phyloP scores from a whole-genome alignment of 2,113 vertebrate genomes.

The Dryoscopus gambensis region DNA sequence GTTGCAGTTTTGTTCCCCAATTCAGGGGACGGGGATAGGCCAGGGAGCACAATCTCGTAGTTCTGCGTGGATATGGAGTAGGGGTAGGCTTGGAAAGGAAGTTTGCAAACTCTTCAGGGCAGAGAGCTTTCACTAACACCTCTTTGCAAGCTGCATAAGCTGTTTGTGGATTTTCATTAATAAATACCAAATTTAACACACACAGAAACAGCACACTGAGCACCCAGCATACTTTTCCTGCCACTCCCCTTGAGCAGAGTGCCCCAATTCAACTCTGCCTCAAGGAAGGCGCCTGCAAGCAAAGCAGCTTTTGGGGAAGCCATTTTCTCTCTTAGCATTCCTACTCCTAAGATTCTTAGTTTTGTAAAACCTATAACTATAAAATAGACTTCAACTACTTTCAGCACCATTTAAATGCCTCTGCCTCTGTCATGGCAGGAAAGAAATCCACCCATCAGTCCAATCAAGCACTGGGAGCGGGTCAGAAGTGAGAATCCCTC shows the following conservation, averaged over 20 bases:
- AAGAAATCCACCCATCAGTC: neutral
- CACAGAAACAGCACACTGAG: neutral
- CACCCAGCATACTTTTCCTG: neutral
- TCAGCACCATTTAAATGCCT: neutral
- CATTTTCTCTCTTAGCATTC: neutral
- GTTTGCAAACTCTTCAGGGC: neutral
- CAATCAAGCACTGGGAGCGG: neutral
- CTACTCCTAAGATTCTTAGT: neutral
- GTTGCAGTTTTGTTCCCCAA: rapidly evolving
- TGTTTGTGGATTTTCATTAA: neutral
- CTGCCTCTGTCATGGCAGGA: neutral
- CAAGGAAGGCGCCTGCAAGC: neutral
- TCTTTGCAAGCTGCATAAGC: neutral
- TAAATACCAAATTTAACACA: neutral
- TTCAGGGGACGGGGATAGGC: neutral
- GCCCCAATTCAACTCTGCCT: too few species aligned
- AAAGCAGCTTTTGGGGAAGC: neutral
- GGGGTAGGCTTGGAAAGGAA: neutral
- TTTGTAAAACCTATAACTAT: neutral
- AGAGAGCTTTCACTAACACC: neutral
- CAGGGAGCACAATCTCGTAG: rapidly evolving
- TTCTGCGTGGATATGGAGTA: rapidly evolving
- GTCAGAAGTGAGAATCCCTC: neutral
- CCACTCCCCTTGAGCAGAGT: neutral
- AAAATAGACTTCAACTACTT: neutral